A percentile compares a stretch with the other conserved stretches of the same genome.
Conservation (phyloP, 1,140 invertebrate species). For the Steinernema feltiae region DNA sequence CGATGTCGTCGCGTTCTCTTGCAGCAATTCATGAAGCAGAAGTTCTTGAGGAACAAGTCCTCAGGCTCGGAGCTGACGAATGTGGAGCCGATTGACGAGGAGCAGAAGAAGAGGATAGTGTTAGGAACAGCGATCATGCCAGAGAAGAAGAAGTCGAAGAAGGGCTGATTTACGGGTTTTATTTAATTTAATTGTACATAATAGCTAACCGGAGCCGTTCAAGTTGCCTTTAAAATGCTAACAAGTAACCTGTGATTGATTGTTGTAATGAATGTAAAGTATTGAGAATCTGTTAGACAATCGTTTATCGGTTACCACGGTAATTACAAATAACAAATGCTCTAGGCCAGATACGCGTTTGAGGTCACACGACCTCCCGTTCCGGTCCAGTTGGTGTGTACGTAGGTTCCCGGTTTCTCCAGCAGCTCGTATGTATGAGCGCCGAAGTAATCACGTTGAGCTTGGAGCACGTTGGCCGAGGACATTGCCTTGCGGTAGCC, state of each 20-base stretch:
- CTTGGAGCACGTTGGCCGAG: constrained; percentile 63
- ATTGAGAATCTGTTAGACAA: neutral
- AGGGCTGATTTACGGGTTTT: neutral
- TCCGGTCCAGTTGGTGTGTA: constrained; percentile 98
- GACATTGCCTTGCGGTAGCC: constrained; percentile 68
- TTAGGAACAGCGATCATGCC: constrained; percentile 38
- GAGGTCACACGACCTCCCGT: constrained; percentile 91
- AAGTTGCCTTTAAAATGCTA: neutral
- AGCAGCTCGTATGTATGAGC: constrained; percentile 95
- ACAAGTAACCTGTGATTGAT: neutral
- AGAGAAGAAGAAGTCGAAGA: constrained; percentile 10
- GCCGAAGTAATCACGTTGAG: constrained; percentile 96
- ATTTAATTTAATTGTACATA: constrained; percentile 3
- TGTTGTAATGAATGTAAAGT: neutral
- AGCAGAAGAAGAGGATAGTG: constrained; percentile 57
- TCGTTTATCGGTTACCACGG: neutral
- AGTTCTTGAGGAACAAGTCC: constrained; percentile 45
- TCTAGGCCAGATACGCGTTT: constrained; percentile 81
- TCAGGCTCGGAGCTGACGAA: constrained; percentile 22
- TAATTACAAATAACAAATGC: constrained; percentile 11
- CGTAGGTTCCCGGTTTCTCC: constrained; percentile 75
- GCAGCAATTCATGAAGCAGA: constrained; percentile 63
- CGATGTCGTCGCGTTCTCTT: constrained; percentile 83
- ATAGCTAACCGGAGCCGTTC: too few relatives aligned
- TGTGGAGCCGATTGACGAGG: constrained; percentile 49